Conservation (phyloP, 2,888 invertebrate species). For the Carabus problematicus region DNA sequence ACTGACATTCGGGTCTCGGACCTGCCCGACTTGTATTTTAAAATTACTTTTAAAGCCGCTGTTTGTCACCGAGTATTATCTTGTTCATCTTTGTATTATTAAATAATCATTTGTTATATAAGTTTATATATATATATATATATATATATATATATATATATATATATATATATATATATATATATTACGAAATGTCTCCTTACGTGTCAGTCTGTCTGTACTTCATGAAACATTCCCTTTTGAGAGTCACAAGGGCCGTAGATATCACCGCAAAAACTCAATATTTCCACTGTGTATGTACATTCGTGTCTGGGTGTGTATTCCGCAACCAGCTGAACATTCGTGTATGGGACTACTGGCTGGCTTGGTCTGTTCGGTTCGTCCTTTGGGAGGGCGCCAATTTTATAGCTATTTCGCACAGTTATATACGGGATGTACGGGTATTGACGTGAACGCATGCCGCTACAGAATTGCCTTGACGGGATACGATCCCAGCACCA, state of each 20-base stretch:
- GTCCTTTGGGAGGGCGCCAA: constrained; percentile 28
- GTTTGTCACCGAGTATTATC: neutral
- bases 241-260: too few relatives aligned
- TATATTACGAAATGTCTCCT: neutral
- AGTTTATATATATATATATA: constrained; percentile 1
- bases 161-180: constrained; percentile 9
- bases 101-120: neutral
- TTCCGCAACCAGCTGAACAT: too few relatives aligned
- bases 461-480: constrained; percentile 16
- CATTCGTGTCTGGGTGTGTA: too few relatives aligned
- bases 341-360: too few relatives aligned
- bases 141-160: constrained; percentile 16
- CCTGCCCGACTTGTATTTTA: neutral
- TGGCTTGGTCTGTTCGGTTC: too few relatives aligned
- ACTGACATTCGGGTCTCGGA: too few relatives aligned
- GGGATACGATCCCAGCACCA: constrained; percentile 12
- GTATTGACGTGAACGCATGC: constrained; percentile 6
- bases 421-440: constrained; percentile 37
- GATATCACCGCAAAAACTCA: too few relatives aligned
- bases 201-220: too few relatives aligned
- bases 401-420: constrained; percentile 35
- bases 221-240: too few relatives aligned
- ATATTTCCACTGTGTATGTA: too few relatives aligned
- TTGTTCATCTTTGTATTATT: neutral
- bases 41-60: neutral